phyloP scores from a whole-genome alignment of 2,113 vertebrate genomes.

The Notothenia coriiceps region DNA sequence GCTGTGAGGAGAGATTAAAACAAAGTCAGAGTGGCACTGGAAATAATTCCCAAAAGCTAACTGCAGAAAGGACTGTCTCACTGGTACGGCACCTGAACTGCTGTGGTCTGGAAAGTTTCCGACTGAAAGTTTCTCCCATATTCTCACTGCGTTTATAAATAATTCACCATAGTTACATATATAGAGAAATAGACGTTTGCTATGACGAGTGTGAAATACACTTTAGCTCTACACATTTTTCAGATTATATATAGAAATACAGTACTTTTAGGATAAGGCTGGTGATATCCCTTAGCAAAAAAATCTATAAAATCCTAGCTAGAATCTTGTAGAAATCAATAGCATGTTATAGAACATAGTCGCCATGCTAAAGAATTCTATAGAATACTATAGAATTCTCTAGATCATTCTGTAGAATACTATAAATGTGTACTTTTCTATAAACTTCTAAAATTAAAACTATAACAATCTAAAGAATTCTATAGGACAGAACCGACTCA shows the following conservation, averaged over 20 bases:
- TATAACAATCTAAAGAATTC: too few relatives aligned
- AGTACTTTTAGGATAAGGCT: background rate
- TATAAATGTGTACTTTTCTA: too few relatives aligned
- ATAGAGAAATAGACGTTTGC: background rate
- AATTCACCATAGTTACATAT: background rate
- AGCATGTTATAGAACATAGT: too few relatives aligned
- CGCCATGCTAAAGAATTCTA: too few relatives aligned
- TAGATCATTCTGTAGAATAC: too few relatives aligned
- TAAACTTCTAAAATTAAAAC: too few relatives aligned
- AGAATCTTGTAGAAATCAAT: too few relatives aligned
- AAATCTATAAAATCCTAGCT: too few relatives aligned
- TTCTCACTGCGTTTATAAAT: background rate
- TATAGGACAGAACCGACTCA: too few relatives aligned
- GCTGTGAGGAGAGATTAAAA: constrained; percentile 80
- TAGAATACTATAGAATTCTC: too few relatives aligned
- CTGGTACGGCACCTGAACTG: background rate
- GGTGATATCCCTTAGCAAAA: background rate
- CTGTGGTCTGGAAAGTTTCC: background rate
- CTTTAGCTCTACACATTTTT: background rate
- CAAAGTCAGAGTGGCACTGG: constrained; percentile 24
- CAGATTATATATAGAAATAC: background rate
- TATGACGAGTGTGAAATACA: background rate
- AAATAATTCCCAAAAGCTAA: background rate
- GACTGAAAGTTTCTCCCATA: background rate
- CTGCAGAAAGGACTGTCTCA: background rate